phyloP scores from a whole-genome alignment of 2,888 invertebrate species.

The Malachius bipustulatus region DNA sequence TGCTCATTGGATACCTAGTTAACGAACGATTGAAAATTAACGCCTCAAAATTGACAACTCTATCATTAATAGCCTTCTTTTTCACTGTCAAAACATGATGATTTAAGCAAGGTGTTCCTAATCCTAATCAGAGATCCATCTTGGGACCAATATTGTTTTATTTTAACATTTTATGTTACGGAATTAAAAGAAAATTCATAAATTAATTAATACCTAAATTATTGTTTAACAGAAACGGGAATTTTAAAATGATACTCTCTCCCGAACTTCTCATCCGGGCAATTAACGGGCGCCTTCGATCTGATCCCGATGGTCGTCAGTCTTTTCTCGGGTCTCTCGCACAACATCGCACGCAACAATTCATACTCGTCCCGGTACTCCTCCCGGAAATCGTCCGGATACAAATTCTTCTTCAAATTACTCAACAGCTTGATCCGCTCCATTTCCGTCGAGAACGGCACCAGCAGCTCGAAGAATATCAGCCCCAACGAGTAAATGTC shows the following conservation, averaged over 20 bases:
- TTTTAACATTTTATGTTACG: too few species aligned
- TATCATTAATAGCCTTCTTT: too few species aligned
- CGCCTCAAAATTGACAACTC: too few species aligned
- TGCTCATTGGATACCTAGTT: too few species aligned
- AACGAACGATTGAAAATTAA: too few species aligned
- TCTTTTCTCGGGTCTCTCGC: constrained; percentile 55
- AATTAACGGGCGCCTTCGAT: constrained; percentile 46
- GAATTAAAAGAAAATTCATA: too few species aligned
- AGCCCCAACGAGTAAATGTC: constrained; percentile 92
- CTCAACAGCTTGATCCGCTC: constrained; percentile 65
- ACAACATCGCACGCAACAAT: constrained; percentile 67
- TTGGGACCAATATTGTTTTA: too few species aligned
- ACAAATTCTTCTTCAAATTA: constrained; percentile 51
- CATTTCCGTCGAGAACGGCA: constrained; percentile 83
- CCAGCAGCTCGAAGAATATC: constrained; percentile 84
- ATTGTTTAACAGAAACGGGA: too few species aligned
- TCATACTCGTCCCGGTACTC: constrained; percentile 60
- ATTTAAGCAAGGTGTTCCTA: too few species aligned
- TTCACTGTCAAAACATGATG: too few species aligned
- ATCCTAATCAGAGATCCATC: too few species aligned
- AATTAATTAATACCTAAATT: not conserved
- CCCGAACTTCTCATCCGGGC: not conserved
- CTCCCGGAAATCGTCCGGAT: constrained; percentile 54
- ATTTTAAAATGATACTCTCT: not conserved
- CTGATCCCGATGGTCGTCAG: constrained; percentile 65